Percentiles rank a stretch among this genome's conserved stretches.
Evolutionary conservation across 2,113 vertebrate genomes (phyloP).

Genomic region (Coptodon rendalli): DNA sequence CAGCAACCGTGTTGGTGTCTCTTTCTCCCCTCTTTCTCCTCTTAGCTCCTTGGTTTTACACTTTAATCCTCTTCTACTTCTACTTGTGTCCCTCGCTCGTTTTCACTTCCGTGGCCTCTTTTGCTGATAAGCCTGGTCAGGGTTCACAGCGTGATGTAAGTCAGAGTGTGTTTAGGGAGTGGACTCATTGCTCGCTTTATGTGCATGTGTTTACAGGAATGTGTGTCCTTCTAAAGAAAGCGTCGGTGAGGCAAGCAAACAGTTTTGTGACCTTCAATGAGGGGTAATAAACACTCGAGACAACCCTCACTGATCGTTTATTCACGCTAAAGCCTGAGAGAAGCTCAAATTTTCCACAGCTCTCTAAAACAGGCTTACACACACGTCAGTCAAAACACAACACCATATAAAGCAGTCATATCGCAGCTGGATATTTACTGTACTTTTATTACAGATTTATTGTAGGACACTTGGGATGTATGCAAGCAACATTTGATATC

Average conservation of each 20-base stretch:
- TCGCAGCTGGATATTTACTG: not conserved
- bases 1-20: not conserved
- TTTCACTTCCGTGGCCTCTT: not conserved
- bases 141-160: conserved; percentile 31
- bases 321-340: not conserved
- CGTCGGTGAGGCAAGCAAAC: not conserved
- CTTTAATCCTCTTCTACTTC: not conserved
- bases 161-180: conserved; percentile 33
- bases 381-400: not conserved
- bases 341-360: not conserved
- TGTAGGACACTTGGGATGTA: not conserved
- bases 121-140: conserved; percentile 47
- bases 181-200: not conserved
- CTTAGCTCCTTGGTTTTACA: not conserved
- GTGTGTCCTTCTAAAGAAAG: not conserved
- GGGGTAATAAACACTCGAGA: not conserved
- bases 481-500: not conserved
- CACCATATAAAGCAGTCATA: not conserved
- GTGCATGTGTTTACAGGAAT: not conserved
- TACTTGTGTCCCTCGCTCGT: not conserved
- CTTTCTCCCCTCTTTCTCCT: not conserved
- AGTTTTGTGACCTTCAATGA: not conserved
- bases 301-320: not conserved
- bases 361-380: not conserved
- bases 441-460: not conserved